Evolutionary conservation across 2,888 invertebrate genomes (phyloP).

Genomic region (Xylophagus ater): DNA sequence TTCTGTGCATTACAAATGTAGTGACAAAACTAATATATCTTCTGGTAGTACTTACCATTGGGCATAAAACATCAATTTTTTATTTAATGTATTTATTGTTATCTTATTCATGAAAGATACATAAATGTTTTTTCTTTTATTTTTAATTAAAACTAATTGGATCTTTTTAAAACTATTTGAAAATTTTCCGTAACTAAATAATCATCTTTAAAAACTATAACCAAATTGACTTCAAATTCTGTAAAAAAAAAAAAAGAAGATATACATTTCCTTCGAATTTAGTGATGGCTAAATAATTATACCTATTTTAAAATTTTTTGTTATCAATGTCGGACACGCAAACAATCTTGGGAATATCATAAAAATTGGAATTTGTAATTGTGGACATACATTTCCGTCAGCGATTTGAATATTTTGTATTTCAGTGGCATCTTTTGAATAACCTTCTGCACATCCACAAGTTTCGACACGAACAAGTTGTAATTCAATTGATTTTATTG

Average conservation of each 20-base stretch:
- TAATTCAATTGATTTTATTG: slow-evolving; percentile 85
- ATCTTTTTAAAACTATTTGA: slow-evolving; percentile 39
- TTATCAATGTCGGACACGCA: slow-evolving; percentile 84
- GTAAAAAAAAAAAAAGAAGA: slow-evolving; percentile 34
- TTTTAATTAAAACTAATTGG: too few relatives aligned
- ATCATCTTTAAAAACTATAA: slow-evolving; percentile 86
- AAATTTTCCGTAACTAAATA: slow-evolving; percentile 92
- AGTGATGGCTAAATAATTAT: slow-evolving; percentile 19
- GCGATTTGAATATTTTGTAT: slow-evolving; percentile 97
- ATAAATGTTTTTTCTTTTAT: too few relatives aligned
- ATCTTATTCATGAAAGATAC: too few relatives aligned
- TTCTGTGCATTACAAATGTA: too few relatives aligned
- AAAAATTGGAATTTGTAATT: slow-evolving; percentile 76
- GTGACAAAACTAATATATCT: too few relatives aligned
- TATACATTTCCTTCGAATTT: slow-evolving; percentile 14
- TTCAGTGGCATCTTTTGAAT: slow-evolving; percentile 90
- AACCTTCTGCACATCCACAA: slow-evolving; percentile 86
- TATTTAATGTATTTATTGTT: too few relatives aligned
- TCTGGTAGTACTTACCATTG: too few relatives aligned
- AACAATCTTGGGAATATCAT: slow-evolving; percentile 94
- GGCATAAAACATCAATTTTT: too few relatives aligned
- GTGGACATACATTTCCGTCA: slow-evolving; percentile 77
- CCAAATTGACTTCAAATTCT: slow-evolving; percentile 93
- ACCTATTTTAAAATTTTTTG: slow-evolving; percentile 93
- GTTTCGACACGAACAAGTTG: slow-evolving; percentile 92